A percentile compares a stretch with the other conserved stretches of the same genome.
Evolutionary conservation across 2,888 invertebrate genomes (phyloP).

Genomic region (Empis livida): DNA sequence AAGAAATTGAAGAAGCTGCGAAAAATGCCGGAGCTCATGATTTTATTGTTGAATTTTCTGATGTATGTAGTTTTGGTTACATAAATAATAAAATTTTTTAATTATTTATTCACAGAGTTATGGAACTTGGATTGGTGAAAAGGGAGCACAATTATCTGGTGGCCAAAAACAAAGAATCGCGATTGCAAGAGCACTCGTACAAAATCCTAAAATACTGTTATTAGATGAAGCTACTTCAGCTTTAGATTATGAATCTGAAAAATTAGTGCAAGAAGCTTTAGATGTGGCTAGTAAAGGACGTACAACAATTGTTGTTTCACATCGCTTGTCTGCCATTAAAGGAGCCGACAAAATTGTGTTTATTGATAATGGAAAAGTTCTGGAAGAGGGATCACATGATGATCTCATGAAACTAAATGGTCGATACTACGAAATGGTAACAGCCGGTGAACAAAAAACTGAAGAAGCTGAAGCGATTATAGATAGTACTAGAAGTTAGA

Average conservation of each 20-base stretch:
- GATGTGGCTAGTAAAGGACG: slow-evolving; percentile 60
- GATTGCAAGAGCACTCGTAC: slow-evolving; percentile 65
- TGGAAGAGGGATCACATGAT: slow-evolving; percentile 59
- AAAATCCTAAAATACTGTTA: slow-evolving; percentile 57
- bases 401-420: slow-evolving; percentile 49
- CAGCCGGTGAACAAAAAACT: slow-evolving; percentile 23
- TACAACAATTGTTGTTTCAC: slow-evolving; percentile 62
- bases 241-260: slow-evolving; percentile 64
- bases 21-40: slow-evolving; percentile 60
- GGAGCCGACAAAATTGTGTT: slow-evolving; percentile 55
- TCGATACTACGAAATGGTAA: slow-evolving; percentile 51
- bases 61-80: slow-evolving; percentile 40
- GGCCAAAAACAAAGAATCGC: slow-evolving; percentile 76
- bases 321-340: slow-evolving; percentile 55
- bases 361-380: slow-evolving; percentile 53
- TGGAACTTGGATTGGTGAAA: slow-evolving; percentile 62
- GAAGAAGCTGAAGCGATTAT: slow-evolving; percentile 10
- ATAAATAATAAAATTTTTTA: slow-evolving; percentile 4
- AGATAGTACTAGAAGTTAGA: slow-evolving; percentile 4
- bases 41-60: slow-evolving; percentile 57
- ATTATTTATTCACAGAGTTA: slow-evolving; percentile 44
- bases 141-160: slow-evolving; percentile 65
- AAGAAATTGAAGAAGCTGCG: slow-evolving; percentile 54
- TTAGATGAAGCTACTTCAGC: slow-evolving; percentile 77
- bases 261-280: slow-evolving; percentile 63